Conservation (phyloP, 2,888 invertebrate species). For the Drosophila birchii region DNA sequence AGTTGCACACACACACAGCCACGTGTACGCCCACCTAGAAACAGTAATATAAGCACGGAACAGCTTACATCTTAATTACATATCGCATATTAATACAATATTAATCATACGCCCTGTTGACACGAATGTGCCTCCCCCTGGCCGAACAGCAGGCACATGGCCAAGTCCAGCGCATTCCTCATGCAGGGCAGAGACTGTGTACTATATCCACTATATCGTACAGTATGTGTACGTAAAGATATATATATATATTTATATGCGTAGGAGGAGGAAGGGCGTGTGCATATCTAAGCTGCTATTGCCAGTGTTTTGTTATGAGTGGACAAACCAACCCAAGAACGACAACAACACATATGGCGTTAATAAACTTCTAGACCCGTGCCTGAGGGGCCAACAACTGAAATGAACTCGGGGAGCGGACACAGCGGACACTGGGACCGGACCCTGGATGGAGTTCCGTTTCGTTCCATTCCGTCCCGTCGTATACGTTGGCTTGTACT, state of each 20-base stretch:
- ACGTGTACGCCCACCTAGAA: conserved; percentile 48
- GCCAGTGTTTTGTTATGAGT: conserved; percentile 63
- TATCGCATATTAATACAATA: conserved; percentile 81
- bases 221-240: not conserved
- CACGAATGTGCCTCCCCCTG: conserved; percentile 53
- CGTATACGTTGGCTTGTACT: conserved; percentile 62
- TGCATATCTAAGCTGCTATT: conserved; percentile 70
- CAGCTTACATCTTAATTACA: conserved; percentile 79
- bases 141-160: conserved; percentile 54
- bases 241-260: not conserved
- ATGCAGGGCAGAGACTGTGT: conserved; percentile 42
- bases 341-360: conserved; percentile 71
- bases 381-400: conserved; percentile 44
- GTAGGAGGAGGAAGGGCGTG: conserved; percentile 27
- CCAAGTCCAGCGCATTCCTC: conserved; percentile 55
- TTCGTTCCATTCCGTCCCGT: conserved; percentile 46
- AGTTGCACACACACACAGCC: not conserved
- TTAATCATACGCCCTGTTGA: conserved; percentile 81
- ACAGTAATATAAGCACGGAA: conserved; percentile 51
- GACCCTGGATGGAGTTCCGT: conserved; percentile 36
- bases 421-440: not conserved
- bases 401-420: conserved; percentile 41
- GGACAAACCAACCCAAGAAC: conserved; percentile 50
- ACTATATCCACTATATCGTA: conserved; percentile 3
- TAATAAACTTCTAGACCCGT: conserved; percentile 72